Base-by-base conservation (phyloP, 2,797 vertebrate genomes). In the Chromis chromis region DNA sequence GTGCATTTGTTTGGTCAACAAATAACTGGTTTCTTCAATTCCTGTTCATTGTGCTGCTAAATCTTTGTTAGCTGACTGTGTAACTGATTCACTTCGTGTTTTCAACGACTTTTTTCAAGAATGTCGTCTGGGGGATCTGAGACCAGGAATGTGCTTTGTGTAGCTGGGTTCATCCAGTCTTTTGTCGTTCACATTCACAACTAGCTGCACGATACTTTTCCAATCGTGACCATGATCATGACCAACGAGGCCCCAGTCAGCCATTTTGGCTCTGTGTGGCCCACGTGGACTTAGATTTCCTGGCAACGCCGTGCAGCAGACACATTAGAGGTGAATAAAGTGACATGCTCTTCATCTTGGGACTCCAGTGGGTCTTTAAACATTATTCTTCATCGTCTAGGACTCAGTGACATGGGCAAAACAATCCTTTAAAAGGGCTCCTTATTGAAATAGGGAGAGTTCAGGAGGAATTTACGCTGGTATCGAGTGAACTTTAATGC, bases 401-500 rank as follows among this genome's bases (percentile, higher is more conserved):
- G 49, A 63, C 31, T 60, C 57, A 1, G 49, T 49, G 69, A 80
- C 71, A 77, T 56, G 19, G 70, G 39, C 59, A 66, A 84, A 83
- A 65, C 48, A 66, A 81, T 72, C 65, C 59, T 88, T 88, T 90
- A 73, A 85, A 82, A 82, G 77, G 42, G 22, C 21, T 81, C 64
- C 28, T 72, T 40, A 19, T 53, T 68, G 66, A 24, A 71, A 57
- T 16, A n/a, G 49, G 48, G 62, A 62, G 76, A 66, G 55, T 57
- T 65, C 14, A 17, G 65, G 56, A 61, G 59, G 64, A 62, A 76
- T 82, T 81, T 71, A 66, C 19, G 28, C 59, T 1, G 3, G 72
- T 84, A 90, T 89, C 72, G 3, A 81, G 79, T 91, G 70, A 33
- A 70, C 81, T 80, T 78, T 85, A 87, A 88, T 86, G 79, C 65